phyloP scores from a whole-genome alignment of 35 echinoderm and acorn worm species.

The Anneissia japonica region DNA sequence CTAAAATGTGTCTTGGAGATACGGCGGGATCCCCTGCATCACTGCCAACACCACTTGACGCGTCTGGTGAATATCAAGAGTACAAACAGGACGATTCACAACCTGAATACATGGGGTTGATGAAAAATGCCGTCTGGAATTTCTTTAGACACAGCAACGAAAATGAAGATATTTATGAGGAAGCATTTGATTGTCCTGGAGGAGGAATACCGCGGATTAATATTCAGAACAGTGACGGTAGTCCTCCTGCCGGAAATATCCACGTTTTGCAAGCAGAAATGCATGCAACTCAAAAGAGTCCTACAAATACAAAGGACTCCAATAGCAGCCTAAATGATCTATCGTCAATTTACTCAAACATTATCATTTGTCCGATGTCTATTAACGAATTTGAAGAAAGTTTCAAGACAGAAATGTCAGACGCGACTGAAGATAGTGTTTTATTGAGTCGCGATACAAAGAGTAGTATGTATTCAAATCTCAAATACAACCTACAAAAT shows the following conservation, averaged over 20 bases:
- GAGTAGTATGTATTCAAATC: neutral
- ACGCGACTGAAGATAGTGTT: neutral
- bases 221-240: neutral
- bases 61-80: neutral
- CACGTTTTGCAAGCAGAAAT: neutral
- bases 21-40: neutral
- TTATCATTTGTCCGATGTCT: neutral
- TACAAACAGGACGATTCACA: neutral
- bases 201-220: neutral
- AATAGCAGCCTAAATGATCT: neutral
- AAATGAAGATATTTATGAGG: neutral
- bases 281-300: neutral
- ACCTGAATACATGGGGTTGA: neutral
- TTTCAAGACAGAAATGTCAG: neutral
- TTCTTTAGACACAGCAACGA: neutral
- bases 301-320: neutral
- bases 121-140: neutral
- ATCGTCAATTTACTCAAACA: neutral
- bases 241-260: neutral
- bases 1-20: neutral
- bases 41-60: neutral
- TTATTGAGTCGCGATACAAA: neutral
- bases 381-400: neutral
- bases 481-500: neutral
- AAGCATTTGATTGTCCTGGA: neutral